Base-by-base conservation (phyloP, 2,113 vertebrate genomes). In the Monopterus albus region DNA sequence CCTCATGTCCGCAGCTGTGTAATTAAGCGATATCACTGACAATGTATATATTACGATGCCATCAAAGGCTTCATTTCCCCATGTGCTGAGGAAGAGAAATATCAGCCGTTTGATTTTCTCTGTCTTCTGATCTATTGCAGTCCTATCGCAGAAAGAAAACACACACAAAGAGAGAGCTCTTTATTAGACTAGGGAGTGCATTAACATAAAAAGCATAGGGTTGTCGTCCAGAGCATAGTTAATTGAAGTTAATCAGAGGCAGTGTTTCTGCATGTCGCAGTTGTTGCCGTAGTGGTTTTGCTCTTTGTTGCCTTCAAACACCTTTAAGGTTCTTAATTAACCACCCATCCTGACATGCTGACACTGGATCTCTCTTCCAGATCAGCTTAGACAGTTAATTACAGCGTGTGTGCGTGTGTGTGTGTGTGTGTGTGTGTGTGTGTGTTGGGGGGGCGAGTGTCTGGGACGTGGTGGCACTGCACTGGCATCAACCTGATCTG, bases 171-270 rank as follows among this genome's bases (percentile, higher is more conserved):
- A 87, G 56, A 56, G 78, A 74, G 59, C 39, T 78, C 73, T 76
- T 75, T 65, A 83, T 79, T 78, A 58, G 80, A 43, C 36, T 1
- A 6, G 55, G 51, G 68, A 81, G 61, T 1, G 3, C 33, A 88
- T 88, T 88, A 77, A 67, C 88, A 88, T 75, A 59, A 73, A 76
- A 85, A 80, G 66, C 67, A 79, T 60, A 55, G 72, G 81, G 81
- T 78, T 81, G 68, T 83, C 82, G 84, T 70, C 40, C 70, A 43
- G 70, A 69, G 55, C 74, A 78, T 40, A 74, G 73, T 90, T 92
- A 91, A 92, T 92, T 91, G 89, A 92, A 91, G 88, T 88, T 91
- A 89, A 93, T 92, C 88, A 90, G 86, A 78, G 78, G 55, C 70
- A 23, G 62, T 86, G 86, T 87, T 87, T 79, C 78, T 52, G 36